Evolutionary conservation across 30 jellyfish, hydroid and myxozoan species (phyloP), one percentile per base, ranked within the genome.

Genomic region (Chrysaora quinquecirrha): DNA sequence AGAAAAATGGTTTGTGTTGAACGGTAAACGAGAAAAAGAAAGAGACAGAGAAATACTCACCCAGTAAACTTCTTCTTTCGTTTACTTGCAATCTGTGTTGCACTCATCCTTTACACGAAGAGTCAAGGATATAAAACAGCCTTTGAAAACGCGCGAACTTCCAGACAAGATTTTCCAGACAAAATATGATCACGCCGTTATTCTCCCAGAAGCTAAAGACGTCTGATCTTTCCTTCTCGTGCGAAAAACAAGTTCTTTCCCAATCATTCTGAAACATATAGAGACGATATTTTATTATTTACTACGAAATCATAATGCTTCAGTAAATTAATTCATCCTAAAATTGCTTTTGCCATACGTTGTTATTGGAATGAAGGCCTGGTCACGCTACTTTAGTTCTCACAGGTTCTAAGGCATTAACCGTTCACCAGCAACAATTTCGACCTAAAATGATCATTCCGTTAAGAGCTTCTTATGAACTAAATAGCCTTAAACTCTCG

Each of bases 11-110:
- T 3, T 3, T 3, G 14, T 38, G 6, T 14, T 14, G 54, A 6
- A 38, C 54, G 14, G 14, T 14, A 38, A 38, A 38, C 14, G 14
- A 6, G 6, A 38, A 38, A 38, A 6, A 52, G 25, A 52, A 52
- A 52, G 19, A 16, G 24, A 9, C 16, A 75, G 31, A 48, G 33
- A 23, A 22, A 52, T 48, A 21, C 80, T 30, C 73, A 84, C 95
- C 95, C 95, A 25, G 95, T 84, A 72, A 84, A 84, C 63, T 84
- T 84, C 88, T 84, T 84, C 68, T 84, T 84, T 33, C 95, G 58
- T 52, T 84, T 84, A 18, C 81, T 54, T 32, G 87, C 81, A n/a
- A 73, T 52, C 54, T 80, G 90, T 7, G 77, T 49, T 7, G 78
- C 34, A 34, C 71, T 80, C 84, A 80, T 80, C 77, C 7, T 52